Conservation (phyloP, 2,113 vertebrate species). For the Lamprotornis superbus region DNA sequence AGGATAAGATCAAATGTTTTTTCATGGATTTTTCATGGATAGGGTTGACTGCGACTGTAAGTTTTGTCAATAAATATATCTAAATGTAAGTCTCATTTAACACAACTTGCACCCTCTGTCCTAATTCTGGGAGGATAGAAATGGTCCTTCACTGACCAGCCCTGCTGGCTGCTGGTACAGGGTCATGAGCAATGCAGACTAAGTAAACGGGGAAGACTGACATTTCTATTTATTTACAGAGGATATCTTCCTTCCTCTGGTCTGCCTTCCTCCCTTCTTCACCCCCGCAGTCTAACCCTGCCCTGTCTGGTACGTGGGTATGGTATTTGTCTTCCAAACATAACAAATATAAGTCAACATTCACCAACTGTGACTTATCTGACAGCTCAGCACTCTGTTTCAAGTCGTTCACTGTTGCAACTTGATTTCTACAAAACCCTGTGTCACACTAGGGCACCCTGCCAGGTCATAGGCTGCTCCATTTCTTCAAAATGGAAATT, state of each 20-base stretch:
- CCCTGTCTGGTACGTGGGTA: slow-evolving; percentile 50
- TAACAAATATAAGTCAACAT: slow-evolving; percentile 35
- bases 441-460: not conserved
- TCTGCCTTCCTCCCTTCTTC: slow-evolving; percentile 53
- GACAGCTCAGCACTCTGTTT: slow-evolving; percentile 31
- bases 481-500: slow-evolving; percentile 24
- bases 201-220: slow-evolving; percentile 20
- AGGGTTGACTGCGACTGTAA: not conserved
- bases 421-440: slow-evolving; percentile 5
- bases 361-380: slow-evolving; percentile 49
- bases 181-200: slow-evolving; percentile 22
- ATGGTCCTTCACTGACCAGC: not conserved
- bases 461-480: not conserved
- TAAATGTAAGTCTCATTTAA: not conserved
- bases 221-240: slow-evolving; percentile 59
- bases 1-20: not conserved
- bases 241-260: slow-evolving; percentile 63
- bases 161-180: not conserved
- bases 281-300: slow-evolving; percentile 58
- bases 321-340: slow-evolving; percentile 46
- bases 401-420: not conserved
- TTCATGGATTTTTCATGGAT: not conserved
- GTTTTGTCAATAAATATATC: not conserved
- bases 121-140: not conserved
- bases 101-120: not conserved